Evolutionary conservation across 2,888 invertebrate species (phyloP).

Genomic region (Quadroppia sp.): DNA sequence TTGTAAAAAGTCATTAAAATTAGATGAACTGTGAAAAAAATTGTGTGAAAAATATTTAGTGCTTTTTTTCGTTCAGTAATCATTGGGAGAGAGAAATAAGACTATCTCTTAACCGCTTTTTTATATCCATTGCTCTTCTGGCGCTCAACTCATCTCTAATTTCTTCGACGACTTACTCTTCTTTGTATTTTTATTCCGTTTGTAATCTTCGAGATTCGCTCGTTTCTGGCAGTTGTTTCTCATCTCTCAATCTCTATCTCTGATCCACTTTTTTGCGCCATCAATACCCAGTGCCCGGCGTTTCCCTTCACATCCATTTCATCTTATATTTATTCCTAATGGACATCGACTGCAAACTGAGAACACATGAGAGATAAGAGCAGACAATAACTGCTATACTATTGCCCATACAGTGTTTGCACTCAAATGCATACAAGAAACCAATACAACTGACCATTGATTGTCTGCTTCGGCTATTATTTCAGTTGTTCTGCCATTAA

Average conservation of each 20-base stretch:
- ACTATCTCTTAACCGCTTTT: neutral
- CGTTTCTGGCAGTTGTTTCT: neutral
- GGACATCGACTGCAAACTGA: slow-evolving; percentile 24
- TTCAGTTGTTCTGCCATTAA: slow-evolving; percentile 10
- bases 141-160: neutral
- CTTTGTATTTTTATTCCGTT: neutral
- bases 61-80: too few relatives aligned
- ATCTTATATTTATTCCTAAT: slow-evolving; percentile 15
- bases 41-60: neutral
- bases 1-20: too few relatives aligned
- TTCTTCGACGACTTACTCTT: neutral
- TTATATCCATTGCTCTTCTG: neutral
- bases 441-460: slow-evolving; percentile 16
- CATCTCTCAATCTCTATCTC: neutral
- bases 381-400: neutral
- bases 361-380: slow-evolving; percentile 20
- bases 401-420: too few relatives aligned
- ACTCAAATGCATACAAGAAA: neutral
- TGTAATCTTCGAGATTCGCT: slow-evolving; percentile 1
- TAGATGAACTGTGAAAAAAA: slow-evolving; percentile 14
- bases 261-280: slow-evolving; percentile 6
- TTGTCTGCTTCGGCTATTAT: slow-evolving; percentile 9
- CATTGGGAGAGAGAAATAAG: neutral
- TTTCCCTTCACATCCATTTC: neutral
- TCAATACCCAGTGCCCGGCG: neutral